Evolutionary conservation across 64 coral and sea anemone genomes (phyloP).

Genomic region (Cladopsammia gracilis): DNA sequence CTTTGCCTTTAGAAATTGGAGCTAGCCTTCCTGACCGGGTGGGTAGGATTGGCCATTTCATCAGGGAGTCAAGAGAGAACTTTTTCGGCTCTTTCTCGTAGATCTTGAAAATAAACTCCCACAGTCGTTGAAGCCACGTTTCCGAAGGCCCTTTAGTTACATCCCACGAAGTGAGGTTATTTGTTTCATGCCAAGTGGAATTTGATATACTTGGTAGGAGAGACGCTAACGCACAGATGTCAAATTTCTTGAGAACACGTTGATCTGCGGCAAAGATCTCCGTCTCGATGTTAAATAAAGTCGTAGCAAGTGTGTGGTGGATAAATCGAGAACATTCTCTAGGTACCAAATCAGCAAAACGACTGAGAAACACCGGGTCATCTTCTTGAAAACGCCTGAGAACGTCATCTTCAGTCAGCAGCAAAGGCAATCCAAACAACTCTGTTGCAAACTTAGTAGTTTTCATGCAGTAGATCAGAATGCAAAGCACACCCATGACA

Average conservation of each 20-base stretch:
- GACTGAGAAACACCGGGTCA: slow-evolving; percentile 71
- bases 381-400: slow-evolving; percentile 62
- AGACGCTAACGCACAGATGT: slow-evolving; percentile 39
- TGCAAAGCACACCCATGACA: not conserved
- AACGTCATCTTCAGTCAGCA: slow-evolving; percentile 69
- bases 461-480: slow-evolving; percentile 78
- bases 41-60: slow-evolving; percentile 87
- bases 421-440: slow-evolving; percentile 77
- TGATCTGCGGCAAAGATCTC: slow-evolving; percentile 17
- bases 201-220: slow-evolving; percentile 24
- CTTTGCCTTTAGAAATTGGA: slow-evolving; percentile 79
- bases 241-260: slow-evolving; percentile 57
- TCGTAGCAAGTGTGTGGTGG: not conserved
- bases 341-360: slow-evolving; percentile 67
- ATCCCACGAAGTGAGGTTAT: slow-evolving; percentile 71
- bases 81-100: slow-evolving; percentile 20
- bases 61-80: slow-evolving; percentile 62
- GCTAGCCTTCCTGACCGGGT: slow-evolving; percentile 47
- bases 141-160: not conserved
- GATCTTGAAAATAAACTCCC: slow-evolving; percentile 59
- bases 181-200: slow-evolving; percentile 25
- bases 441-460: slow-evolving; percentile 56
- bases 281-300: not conserved
- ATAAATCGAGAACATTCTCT: not conserved
- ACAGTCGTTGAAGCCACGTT: slow-evolving; percentile 73